Evolutionary conservation across 2,888 invertebrate species (phyloP), one percentile per base, ranked within the genome.

Genomic region (Achlya flavicornis): DNA sequence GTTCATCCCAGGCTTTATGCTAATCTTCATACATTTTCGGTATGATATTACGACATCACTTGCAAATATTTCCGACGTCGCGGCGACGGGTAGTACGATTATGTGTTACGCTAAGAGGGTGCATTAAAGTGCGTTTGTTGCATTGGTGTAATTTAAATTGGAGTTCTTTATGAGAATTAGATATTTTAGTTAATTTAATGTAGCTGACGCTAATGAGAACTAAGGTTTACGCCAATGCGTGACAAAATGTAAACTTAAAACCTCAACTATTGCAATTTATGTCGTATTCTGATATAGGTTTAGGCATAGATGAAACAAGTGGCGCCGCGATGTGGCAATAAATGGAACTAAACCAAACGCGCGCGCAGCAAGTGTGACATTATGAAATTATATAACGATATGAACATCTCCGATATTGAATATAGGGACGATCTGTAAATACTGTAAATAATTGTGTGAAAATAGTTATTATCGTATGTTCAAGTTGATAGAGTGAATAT

Each of bases 381-480:
- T 6, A 46, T 53, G 53, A 53, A 53, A 53, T 19, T 53, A 53
- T 19, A 4, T 53, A 19, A 19, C 16, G 53, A 48, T 16, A 48
- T 48, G 16, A 48, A 8, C 19, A 53, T 19, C 53, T 53, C 48
- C 19, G 19, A 53, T 53, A 14, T 53, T 53, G 3, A 19, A 53
- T 53, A 53, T 53, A 53, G 53, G 19, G 53, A 53, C 53, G 53
- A 19, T 41, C 43, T 60, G 60, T 60, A 84, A 83, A 85, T 78
- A 75, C 75, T 85, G 85, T 85, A 83, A 63, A 85, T 85, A 53
- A 84, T 46, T 19, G 70, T 70, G 73, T 71, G 74, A 75, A 66
- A 73, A 72, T 60, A 41, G 60, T 41, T 16, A 43, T 14, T 60
- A 75, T 70, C 68, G 73, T 69, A 70, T 73, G 74, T 78, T 77